Conservation (phyloP, 2,113 vertebrate species). For the Eulemur macaco region DNA sequence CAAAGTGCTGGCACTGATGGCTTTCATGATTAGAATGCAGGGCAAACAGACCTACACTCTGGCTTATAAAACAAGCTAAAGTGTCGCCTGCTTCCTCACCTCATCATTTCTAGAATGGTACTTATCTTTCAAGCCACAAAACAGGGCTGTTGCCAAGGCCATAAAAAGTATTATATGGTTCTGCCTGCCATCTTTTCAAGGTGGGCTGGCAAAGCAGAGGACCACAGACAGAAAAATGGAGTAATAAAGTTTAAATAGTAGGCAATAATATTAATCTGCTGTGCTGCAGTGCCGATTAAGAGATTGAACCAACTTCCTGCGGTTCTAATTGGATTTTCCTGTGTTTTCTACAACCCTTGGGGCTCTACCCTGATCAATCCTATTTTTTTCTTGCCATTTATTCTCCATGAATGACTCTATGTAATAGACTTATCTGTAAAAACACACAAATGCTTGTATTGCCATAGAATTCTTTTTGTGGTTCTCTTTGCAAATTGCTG, state of each 20-base stretch:
- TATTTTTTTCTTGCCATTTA: conserved; percentile 78
- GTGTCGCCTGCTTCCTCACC: conserved; percentile 30
- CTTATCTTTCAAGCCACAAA: conserved; percentile 75
- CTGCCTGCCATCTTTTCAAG: conserved; percentile 80
- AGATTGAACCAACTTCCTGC: conserved; percentile 82
- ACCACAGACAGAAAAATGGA: conserved; percentile 83
- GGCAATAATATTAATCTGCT: conserved; percentile 85
- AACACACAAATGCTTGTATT: conserved; percentile 40
- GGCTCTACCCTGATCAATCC: conserved; percentile 79
- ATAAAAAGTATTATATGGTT: conserved; percentile 80
- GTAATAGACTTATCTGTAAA: conserved; percentile 77
- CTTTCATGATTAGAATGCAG: conserved; percentile 31
- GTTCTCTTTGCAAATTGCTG: conserved; percentile 62
- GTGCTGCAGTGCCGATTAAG: conserved; percentile 83
- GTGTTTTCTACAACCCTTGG: conserved; percentile 74
- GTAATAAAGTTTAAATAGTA: conserved; percentile 85
- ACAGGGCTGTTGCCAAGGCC: conserved; percentile 76
- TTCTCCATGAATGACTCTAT: conserved; percentile 77
- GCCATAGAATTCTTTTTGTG: conserved; percentile 47
- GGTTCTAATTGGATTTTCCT: conserved; percentile 86
- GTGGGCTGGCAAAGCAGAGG: conserved; percentile 80
- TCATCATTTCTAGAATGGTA: conserved; percentile 53
- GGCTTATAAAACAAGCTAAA: conserved; percentile 57
- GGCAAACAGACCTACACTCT: conserved; percentile 28
- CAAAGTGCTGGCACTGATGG: neutral